Evolutionary conservation across 2,797 vertebrate species (phyloP), one percentile per base, ranked within the genome.

Genomic region (Anabas testudineus): DNA sequence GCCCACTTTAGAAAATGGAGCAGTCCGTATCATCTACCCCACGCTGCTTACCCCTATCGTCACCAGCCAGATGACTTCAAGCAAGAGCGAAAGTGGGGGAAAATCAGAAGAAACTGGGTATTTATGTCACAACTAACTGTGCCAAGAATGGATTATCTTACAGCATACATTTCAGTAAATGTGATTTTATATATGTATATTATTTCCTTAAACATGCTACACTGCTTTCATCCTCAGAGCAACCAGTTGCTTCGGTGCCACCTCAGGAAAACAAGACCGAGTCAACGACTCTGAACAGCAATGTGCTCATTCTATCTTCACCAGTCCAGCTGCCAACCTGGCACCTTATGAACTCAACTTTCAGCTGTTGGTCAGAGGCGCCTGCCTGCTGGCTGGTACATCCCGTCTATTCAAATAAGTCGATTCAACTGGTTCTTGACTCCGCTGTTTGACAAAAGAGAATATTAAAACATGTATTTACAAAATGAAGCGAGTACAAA

Each of bases 341-440:
- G 94, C 95, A 48, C 96, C 95, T 2, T 99, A 99, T 0, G 95
- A 97, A 49, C 95, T 99, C 79, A 87, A 90, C 91, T 99, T 99
- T 2, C 96, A 97, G 92, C 95, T 99, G 90, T 92, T 99, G 90
- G 97, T 99, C 83, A 95, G 96, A 77, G 97, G 97, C 22, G 97
- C 97, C 13, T 99, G 98, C 80, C 94, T 99, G 51, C 89, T 99
- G 59, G 97, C 98, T 76, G 98, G 98, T 98, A 94, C 26, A 19
- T 45, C 14, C 55, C 15, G 18, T 51, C 37, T 30, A 10, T 26
- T 36, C 15, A 66, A 67, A 73, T 68, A 61, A 67, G 34, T 70
- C 67, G 77, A 47, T 63, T 45, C 71, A 32, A 72, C 22, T 47
- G 15, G 14, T 54, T 68, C 43, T 61, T 41, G 45, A 72, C 59